phyloP scores from a whole-genome alignment of 2,797 vertebrate genomes.

The Helarctos malayanus region DNA sequence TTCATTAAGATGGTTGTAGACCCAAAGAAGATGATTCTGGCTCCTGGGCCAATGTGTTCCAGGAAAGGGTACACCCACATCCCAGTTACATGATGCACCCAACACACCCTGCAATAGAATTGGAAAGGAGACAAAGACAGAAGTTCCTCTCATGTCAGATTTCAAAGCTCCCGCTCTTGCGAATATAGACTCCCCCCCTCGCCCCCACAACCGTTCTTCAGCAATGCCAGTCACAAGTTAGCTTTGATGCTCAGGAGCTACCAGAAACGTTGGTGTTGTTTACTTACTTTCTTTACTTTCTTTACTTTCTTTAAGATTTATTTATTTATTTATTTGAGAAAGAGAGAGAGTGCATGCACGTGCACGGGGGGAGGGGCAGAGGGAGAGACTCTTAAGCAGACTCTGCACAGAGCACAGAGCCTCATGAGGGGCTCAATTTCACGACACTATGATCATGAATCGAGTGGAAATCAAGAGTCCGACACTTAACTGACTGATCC shows the following conservation, averaged over 20 bases:
- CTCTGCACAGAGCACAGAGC: neutral
- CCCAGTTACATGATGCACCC: slow-evolving; percentile 97
- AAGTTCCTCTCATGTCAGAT: slow-evolving; percentile 15
- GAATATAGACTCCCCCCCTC: neutral
- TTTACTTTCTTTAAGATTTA: neutral
- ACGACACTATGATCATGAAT: neutral
- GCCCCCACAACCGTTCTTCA: neutral
- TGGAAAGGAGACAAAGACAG: slow-evolving; percentile 68
- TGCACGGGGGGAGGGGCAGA: neutral
- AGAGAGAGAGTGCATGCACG: neutral
- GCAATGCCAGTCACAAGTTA: neutral
- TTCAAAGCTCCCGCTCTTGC: neutral
- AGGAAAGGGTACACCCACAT: slow-evolving; percentile 98
- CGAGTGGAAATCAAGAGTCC: neutral
- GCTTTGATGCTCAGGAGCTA: neutral
- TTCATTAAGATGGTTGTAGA: slow-evolving; percentile 91
- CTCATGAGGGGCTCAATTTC: neutral
- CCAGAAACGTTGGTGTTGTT: neutral
- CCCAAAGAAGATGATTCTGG: slow-evolving; percentile 94
- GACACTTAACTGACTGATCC: neutral
- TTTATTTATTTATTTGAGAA: neutral
- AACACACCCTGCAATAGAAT: slow-evolving; percentile 94
- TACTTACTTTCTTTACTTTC: neutral
- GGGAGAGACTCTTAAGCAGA: neutral
- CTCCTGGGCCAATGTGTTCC: slow-evolving; percentile 93